Base-by-base conservation (phyloP, 1,140 invertebrate species). In the Alviniconcha marisindica region DNA sequence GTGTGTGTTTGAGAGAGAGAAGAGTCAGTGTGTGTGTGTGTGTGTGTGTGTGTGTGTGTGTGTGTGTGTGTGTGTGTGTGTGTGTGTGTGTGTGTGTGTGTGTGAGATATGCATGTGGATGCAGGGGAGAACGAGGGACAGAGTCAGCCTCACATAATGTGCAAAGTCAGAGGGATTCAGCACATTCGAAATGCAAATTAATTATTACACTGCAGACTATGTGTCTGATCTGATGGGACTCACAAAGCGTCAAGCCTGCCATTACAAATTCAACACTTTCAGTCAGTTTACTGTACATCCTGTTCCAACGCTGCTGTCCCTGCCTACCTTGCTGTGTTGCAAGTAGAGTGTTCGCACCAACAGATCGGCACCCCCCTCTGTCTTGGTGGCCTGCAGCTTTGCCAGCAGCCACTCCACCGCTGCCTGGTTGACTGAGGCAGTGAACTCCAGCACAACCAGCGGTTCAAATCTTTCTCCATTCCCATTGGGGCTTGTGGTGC, bases 281-380 rank as follows among this genome's bases (percentile, higher is more conserved):
- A 38, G 18, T n/a, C 28, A 14, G 15, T 69, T 31, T 31, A 1
- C 33, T 31, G 28, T 28, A 14, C 66, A 21, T 10, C 28, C 66
- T 69, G 28, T 31, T 31, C 66, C 33, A 31, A n/a, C n/a, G 21
- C 33, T 56, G 18, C n/a, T 36, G n/a, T 31, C 63, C 33, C 5
- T n/a, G 5, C 54, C 36, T 82, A 91, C 90, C 87, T 88, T 91
- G 85, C 88, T 92, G 82, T 91, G 84, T 54, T 90, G 87, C 88
- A 89, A 88, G 12, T 94, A 94, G 87, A 95, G 94, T 84, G 93
- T 93, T 48, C 94, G 92, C 0, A 95, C 94, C 2, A 94, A 87
- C 15, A 95, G 90, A 87, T 95, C 95, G 1, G 94, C 95, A 21
- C 95, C 95, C 14, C 94, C 95, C 81, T 95, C 93, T 76, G 92